Base-by-base conservation (phyloP, 2,113 vertebrate species). In the Micromys minutus region DNA sequence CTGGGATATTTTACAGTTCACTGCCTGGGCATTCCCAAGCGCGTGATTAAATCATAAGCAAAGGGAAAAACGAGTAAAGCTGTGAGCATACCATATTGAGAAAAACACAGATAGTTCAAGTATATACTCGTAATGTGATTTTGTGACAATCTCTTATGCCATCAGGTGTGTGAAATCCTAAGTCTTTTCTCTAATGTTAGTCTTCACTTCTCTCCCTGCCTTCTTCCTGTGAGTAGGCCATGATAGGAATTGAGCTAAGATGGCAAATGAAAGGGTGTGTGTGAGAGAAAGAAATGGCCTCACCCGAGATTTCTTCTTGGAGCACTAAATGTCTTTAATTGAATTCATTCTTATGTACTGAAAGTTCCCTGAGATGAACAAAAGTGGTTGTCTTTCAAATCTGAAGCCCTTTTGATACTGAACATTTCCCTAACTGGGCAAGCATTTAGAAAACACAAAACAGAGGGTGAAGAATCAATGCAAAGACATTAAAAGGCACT, bases 361-460 rank as follows among this genome's bases (percentile, higher is more conserved):
- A 97, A 97, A 74, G 50, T 97, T 97, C 61, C 96, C 95, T 92
- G 95, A 98, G 84, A 97, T 97, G 96, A 94, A 97, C 57, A 96
- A 97, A 94, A 97, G 92, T 88, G 8, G 89, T 95, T 97, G 95
- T 96, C 72, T 95, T 91, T 96, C 42, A 42, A 81, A 39, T 86
- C 96, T 96, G 47, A 97, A 97, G 91, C 97, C 96, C 89, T 90
- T 93, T 80, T 92, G 96, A 42, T 72, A 7, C 95, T 69, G 34
- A 79, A 63, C 69, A 45, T 84, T 89, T 96, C 94, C 86, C 45
- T 85, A 96, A 34, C 87, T 76, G 67, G 96, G 96, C 85, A 96
- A 94, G 55, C 52, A 87, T 77, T 96, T 75, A 61, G 59, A 95
- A 36, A 96, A 95, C 80, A 91, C 69, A 93, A 97, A 89, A 55